Base-by-base conservation (phyloP, 2,113 vertebrate genomes). In the Hucho hucho region DNA sequence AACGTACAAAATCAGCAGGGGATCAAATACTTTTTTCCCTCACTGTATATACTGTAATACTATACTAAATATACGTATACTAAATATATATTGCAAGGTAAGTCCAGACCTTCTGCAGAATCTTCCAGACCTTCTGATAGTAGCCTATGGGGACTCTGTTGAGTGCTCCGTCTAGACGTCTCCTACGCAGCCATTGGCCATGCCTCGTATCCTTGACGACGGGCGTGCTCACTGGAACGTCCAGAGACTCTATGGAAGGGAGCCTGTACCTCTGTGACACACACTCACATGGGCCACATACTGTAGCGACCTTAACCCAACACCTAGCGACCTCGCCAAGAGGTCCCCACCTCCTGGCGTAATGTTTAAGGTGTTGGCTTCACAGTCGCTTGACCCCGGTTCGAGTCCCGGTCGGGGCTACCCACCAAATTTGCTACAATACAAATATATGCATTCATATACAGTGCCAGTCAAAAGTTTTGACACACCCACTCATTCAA, bases 71-170 rank as follows among this genome's bases (percentile, higher is more conserved):
- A 12, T 26, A 58, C 18, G 66, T 12, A 18, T 18, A 65, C 7
- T 68, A 25, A 49, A 11, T 18, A 3, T 59, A 22, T 22, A 24
- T 43, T 43, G 37, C 37, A 43, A 75, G 25, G 5, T 29, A 20
- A 73, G 3, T 14, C 49, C 77, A 89, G 11, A 97, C 97, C 94
- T 98, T 98, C 89, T 99, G 97, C 68, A 99, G 91, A 85, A 98
- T 91, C 89, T 94, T 96, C 98, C 98, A 99, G 64, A 99, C 96
- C 82, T 98, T 98, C 87, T 97, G 95, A 83, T 98, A 98, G 90
- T 98, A 99, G n/a, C 97, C 96, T 9, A 98, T 79, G 0, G 97
- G 98, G 1, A 99, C 98, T 79, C 98, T 92, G 90, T 99, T 99
- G 46, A 99, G 91, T 9, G 98, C 96, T 25, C 98, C 97, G 69